phyloP scores from a whole-genome alignment of 2,113 vertebrate genomes.

The Thunnus thynnus region DNA sequence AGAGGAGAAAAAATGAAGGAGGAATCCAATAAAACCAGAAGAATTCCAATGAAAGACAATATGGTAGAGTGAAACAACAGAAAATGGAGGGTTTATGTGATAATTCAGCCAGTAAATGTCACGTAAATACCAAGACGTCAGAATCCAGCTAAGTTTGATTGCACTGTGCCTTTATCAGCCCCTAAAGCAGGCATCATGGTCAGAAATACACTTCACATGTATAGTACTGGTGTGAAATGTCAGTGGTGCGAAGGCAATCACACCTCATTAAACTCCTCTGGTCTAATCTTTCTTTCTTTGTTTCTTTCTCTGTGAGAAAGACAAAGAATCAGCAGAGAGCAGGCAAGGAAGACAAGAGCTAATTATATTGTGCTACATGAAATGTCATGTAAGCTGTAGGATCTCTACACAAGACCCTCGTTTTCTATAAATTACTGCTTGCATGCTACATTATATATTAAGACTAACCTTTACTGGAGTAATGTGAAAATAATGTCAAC shows the following conservation, averaged over 20 bases:
- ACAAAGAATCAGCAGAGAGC: background rate
- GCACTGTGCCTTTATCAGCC: constrained; percentile 17
- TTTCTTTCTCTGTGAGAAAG: background rate
- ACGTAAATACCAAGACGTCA: constrained; percentile 57
- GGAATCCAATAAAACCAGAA: constrained; percentile 3
- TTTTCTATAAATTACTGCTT: background rate
- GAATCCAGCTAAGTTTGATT: constrained; percentile 33
- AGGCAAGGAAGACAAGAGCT: background rate
- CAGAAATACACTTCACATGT: constrained; percentile 26
- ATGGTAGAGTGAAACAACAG: constrained; percentile 19
- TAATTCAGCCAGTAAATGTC: constrained; percentile 59
- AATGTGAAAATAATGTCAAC: too few species aligned
- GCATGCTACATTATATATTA: background rate
- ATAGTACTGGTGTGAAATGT: constrained; percentile 40
- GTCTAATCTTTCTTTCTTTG: background rate
- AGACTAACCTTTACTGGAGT: too few species aligned
- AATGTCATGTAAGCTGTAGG: background rate
- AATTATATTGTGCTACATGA: constrained; percentile 2
- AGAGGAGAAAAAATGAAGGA: background rate
- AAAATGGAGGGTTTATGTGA: constrained; percentile 23
- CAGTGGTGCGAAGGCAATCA: constrained; percentile 10
- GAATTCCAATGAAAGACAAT: constrained; percentile 24
- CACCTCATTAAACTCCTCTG: constrained; percentile 11
- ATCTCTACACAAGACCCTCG: background rate
- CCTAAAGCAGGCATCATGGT: constrained; percentile 4